phyloP scores from a whole-genome alignment of 2,797 vertebrate genomes.

The Amblyraja radiata region DNA sequence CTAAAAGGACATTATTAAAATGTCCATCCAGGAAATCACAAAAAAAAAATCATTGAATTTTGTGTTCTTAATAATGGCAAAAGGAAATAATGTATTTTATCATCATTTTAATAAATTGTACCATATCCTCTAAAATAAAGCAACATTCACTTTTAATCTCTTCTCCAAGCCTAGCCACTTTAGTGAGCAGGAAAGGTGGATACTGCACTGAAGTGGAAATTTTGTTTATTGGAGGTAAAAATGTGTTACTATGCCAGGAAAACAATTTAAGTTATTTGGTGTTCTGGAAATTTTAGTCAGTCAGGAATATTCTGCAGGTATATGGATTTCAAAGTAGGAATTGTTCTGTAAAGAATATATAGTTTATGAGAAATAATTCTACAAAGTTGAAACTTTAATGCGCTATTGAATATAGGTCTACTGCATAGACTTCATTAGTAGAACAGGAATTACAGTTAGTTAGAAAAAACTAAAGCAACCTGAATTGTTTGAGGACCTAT shows the following conservation, averaged over 20 bases:
- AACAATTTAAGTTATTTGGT: background rate
- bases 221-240: background rate
- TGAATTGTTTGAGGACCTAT: background rate
- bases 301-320: background rate
- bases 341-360: background rate
- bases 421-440: background rate
- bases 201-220: background rate
- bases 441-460: background rate
- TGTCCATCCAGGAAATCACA: background rate
- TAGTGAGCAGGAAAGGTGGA: background rate
- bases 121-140: background rate
- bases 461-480: background rate
- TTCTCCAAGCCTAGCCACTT: background rate
- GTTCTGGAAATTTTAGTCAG: background rate
- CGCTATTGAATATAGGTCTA: background rate
- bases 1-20: background rate
- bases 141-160: background rate
- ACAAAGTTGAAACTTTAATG: background rate
- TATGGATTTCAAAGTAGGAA: background rate
- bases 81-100: background rate
- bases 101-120: slow-evolving; percentile 3
- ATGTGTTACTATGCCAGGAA: background rate
- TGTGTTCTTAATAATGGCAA: background rate
- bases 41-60: background rate
- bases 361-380: background rate